Percentiles rank a stretch among this genome's conserved stretches.
Evolutionary conservation across 2,113 vertebrate species (phyloP).

Genomic region (Sinocyclocheilus anophthalmus): DNA sequence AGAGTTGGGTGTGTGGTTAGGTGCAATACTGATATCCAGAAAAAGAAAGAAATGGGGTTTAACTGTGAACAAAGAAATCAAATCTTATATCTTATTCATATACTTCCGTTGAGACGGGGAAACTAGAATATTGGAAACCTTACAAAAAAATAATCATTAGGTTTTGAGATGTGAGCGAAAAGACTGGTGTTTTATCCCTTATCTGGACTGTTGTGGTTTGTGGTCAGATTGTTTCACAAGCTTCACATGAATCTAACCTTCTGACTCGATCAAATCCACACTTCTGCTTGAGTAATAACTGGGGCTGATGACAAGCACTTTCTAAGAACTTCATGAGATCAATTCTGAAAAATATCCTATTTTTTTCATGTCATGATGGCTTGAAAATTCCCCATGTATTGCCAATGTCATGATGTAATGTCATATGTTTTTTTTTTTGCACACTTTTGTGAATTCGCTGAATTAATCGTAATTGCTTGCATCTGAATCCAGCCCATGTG

Average conservation of each 20-base stretch:
- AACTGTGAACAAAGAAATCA: no score
- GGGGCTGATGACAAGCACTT: no score
- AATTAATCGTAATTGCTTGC: neutral
- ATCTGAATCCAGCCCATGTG: neutral
- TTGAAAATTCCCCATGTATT: neutral
- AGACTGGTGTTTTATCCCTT: no score
- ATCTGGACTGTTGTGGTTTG: neutral
- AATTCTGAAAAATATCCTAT: neutral
- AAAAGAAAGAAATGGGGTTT: no score
- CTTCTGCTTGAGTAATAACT: slow-evolving; percentile 5
- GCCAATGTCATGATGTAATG: neutral
- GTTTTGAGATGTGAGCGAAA: no score
- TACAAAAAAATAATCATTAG: no score
- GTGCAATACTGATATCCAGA: neutral
- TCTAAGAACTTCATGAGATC: neutral
- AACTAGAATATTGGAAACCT: no score
- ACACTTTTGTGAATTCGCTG: no score
- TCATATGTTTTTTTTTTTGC: no score
- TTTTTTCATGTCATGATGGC: neutral
- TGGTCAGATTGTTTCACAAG: neutral
- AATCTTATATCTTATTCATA: no score
- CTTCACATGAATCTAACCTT: neutral
- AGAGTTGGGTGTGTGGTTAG: slow-evolving; percentile 31
- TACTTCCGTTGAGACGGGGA: no score
- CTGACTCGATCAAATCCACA: neutral